Conservation (phyloP, 1,140 invertebrate species). For the Papilio dardanus region DNA sequence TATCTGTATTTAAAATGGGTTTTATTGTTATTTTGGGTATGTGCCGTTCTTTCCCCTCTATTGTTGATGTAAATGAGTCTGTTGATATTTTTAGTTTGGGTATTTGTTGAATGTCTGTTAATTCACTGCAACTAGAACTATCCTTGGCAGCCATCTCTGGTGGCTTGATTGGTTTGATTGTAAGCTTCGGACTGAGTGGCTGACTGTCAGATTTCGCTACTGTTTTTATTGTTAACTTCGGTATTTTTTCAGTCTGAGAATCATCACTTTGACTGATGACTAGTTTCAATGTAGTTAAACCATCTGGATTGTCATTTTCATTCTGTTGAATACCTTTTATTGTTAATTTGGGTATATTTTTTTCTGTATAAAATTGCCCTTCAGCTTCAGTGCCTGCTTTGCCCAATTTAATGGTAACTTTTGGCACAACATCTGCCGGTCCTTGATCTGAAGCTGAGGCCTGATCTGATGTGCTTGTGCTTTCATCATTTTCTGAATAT, state of each 20-base stretch:
- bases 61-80: conserved; percentile 54
- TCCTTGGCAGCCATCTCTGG: conserved; percentile 59
- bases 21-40: conserved; percentile 80
- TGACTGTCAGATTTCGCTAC: conserved; percentile 69
- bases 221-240: conserved; percentile 77
- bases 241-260: conserved; percentile 67
- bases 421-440: conserved; percentile 67
- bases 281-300: conserved; percentile 65
- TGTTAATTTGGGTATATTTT: conserved; percentile 74
- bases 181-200: conserved; percentile 74
- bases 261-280: conserved; percentile 70
- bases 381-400: conserved; percentile 75
- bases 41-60: conserved; percentile 63
- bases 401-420: conserved; percentile 78
- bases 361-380: conserved; percentile 76
- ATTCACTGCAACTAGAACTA: conserved; percentile 38
- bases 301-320: conserved; percentile 59
- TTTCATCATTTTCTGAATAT: conserved; percentile 80
- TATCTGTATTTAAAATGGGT: conserved; percentile 63
- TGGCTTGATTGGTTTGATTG: conserved; percentile 70
- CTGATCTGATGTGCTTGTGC: conserved; percentile 74
- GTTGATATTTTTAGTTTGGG: conserved; percentile 65
- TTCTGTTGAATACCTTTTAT: conserved; percentile 71
- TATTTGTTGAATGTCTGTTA: conserved; percentile 52
- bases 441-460: conserved; percentile 73